Evolutionary conservation across 92 coral and sea anemone genomes (phyloP).

Genomic region (Porites divaricata): DNA sequence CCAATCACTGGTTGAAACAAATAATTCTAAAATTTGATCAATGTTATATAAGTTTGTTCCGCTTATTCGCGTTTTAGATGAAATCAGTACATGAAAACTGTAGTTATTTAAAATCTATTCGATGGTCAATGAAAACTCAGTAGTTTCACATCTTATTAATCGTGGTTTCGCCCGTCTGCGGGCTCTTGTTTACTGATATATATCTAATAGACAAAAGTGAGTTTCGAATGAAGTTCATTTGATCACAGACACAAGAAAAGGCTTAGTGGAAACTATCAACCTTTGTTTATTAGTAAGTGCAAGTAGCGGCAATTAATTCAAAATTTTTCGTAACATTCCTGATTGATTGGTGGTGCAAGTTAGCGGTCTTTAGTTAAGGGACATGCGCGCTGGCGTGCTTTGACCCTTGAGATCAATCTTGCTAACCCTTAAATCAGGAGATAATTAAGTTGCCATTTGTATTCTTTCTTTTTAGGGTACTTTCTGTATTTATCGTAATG

Average conservation of each 20-base stretch:
- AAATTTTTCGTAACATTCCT: neutral
- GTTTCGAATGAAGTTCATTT: no score
- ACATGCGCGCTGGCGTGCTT: constrained; percentile 44
- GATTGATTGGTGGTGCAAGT: constrained; percentile 4
- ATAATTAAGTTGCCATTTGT: neutral
- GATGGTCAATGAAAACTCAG: neutral
- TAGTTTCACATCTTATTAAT: neutral
- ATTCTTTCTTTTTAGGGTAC: neutral
- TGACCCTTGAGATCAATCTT: constrained; percentile 4
- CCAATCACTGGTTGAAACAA: neutral
- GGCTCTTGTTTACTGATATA: no score
- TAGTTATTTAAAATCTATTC: no score
- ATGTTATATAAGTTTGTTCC: neutral
- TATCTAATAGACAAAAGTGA: no score
- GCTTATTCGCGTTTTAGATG: no score
- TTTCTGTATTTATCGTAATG: neutral
- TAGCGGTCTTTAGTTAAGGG: constrained; percentile 20
- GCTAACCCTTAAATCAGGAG: constrained; percentile 11
- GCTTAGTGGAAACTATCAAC: no score
- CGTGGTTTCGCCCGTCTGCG: no score
- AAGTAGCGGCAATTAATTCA: no score
- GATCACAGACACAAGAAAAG: no score
- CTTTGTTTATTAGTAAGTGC: no score
- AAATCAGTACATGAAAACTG: no score
- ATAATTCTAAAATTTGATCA: neutral